Conservation (phyloP, 2,888 invertebrate genomes). For the Morpho achilles region DNA sequence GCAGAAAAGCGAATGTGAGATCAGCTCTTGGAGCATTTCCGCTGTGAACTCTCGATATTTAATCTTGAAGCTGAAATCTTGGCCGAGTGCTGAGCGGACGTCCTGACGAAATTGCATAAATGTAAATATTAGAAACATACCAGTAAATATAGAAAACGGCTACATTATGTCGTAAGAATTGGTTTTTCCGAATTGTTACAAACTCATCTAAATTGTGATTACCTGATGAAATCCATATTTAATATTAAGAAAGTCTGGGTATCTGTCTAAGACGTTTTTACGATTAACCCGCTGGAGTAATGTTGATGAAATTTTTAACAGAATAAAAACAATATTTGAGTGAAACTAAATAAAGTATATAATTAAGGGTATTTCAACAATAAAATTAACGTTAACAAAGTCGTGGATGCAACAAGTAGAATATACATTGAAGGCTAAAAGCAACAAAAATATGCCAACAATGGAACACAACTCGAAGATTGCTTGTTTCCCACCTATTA, state of each 20-base stretch:
- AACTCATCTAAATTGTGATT: no score
- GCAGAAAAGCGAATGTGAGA: slow-evolving; percentile 93
- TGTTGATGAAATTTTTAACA: no score
- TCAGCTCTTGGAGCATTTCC: slow-evolving; percentile 93
- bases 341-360: background rate
- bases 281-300: no score
- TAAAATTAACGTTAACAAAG: no score
- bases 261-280: background rate
- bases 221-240: no score
- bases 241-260: background rate
- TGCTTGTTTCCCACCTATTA: slow-evolving; percentile 13
- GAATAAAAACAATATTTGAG: no score
- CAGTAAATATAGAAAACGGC: background rate
- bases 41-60: slow-evolving; percentile 93
- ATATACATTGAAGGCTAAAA: slow-evolving; percentile 8
- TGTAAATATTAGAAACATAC: background rate
- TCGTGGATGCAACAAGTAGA: no score
- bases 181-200: no score
- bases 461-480: slow-evolving; percentile 13
- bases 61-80: slow-evolving; percentile 91
- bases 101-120: slow-evolving; percentile 65
- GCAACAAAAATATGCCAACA: slow-evolving; percentile 12
- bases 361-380: no score
- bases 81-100: slow-evolving; percentile 87
- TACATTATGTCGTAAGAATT: no score